Percentiles rank a stretch among this genome's conserved stretches.
Evolutionary conservation across 2,888 invertebrate genomes (phyloP).

Genomic region (Mesorhabditis sp.): DNA sequence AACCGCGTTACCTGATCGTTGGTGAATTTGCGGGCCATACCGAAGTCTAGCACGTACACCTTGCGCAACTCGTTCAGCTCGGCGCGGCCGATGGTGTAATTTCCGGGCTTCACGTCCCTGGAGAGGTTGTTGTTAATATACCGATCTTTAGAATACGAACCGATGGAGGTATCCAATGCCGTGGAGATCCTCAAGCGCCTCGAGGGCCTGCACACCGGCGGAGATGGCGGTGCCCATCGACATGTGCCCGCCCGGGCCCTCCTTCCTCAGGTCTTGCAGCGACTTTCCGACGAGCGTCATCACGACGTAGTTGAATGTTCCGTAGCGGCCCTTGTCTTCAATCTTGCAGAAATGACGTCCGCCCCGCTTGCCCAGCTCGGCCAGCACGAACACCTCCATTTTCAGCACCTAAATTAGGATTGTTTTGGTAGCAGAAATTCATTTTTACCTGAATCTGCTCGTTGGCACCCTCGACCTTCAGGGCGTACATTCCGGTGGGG

Average conservation of each 20-base stretch:
- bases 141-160: slow-evolving; percentile 13
- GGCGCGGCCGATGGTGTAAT: slow-evolving; percentile 34
- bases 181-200: slow-evolving; percentile 46
- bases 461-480: slow-evolving; percentile 42
- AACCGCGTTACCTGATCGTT: slow-evolving; percentile 24
- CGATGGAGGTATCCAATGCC: slow-evolving; percentile 44
- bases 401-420: slow-evolving; percentile 30
- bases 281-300: slow-evolving; percentile 54
- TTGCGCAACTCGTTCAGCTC: slow-evolving; percentile 37
- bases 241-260: slow-evolving; percentile 32
- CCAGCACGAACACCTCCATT: slow-evolving; percentile 49
- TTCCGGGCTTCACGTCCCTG: slow-evolving; percentile 23
- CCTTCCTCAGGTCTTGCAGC: slow-evolving; percentile 34
- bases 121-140: neutral
- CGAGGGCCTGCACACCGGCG: slow-evolving; percentile 32
- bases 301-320: slow-evolving; percentile 48
- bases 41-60: slow-evolving; percentile 40
- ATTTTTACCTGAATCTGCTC: slow-evolving; percentile 33
- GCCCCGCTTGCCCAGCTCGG: slow-evolving; percentile 39
- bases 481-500: slow-evolving; percentile 41
- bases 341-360: slow-evolving; percentile 51
- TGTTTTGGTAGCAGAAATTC: neutral
- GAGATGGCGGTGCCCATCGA: slow-evolving; percentile 36
- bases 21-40: slow-evolving; percentile 39
- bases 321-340: slow-evolving; percentile 49